Conservation (phyloP, 2,113 vertebrate species). For the Salvelinus alpinus region DNA sequence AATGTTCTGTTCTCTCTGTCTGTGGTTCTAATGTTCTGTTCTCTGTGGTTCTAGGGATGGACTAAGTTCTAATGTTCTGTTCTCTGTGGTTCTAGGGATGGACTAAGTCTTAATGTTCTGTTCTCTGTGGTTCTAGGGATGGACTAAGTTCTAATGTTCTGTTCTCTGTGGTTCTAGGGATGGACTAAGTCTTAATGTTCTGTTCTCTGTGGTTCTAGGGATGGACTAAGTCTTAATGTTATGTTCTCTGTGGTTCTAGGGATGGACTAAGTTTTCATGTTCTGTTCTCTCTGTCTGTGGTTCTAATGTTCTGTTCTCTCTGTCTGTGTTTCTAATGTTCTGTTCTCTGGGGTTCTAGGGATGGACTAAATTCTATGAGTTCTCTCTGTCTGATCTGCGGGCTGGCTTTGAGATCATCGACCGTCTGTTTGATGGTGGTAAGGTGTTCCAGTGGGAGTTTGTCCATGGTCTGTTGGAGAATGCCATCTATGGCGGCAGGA, state of each 20-base stretch:
- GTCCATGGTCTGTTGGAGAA: slow-evolving; percentile 92
- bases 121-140: slow-evolving; percentile 78
- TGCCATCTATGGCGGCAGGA: slow-evolving; percentile 93
- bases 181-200: too few relatives aligned
- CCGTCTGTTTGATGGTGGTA: slow-evolving; percentile 88
- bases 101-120: slow-evolving; percentile 87
- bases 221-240: too few relatives aligned
- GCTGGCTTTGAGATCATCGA: slow-evolving; percentile 94
- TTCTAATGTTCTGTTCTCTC: background rate
- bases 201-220: too few relatives aligned
- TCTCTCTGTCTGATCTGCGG: slow-evolving; percentile 94
- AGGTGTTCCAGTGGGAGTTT: slow-evolving; percentile 90
- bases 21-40: slow-evolving; percentile 40
- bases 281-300: background rate
- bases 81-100: slow-evolving; percentile 80
- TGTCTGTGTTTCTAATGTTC: slow-evolving; percentile 55
- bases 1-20: slow-evolving; percentile 38
- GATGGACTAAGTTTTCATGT: slow-evolving; percentile 80
- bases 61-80: slow-evolving; percentile 86
- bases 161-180: too few relatives aligned
- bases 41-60: slow-evolving; percentile 83
- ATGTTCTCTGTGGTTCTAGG: slow-evolving; percentile 67
- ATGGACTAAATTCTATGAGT: slow-evolving; percentile 99
- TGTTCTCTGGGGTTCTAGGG: slow-evolving; percentile 74
- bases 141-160: slow-evolving; percentile 91